Percentiles rank a stretch among this genome's conserved stretches.
Conservation (phyloP, 2,113 vertebrate species). For the Epinephelus lanceolatus region DNA sequence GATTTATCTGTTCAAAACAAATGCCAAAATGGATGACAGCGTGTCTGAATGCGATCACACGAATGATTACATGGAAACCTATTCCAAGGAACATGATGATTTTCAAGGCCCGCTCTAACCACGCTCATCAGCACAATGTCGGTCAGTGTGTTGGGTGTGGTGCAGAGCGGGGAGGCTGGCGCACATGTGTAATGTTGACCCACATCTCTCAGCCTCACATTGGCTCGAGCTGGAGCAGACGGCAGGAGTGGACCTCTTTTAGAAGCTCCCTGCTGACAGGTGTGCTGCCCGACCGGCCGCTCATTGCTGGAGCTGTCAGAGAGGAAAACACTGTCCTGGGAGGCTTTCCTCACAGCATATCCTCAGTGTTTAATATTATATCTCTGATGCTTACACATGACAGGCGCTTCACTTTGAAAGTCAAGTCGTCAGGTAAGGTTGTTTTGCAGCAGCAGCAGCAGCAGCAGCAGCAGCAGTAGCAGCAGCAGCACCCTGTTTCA, state of each 20-base stretch:
- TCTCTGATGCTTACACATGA: conserved; percentile 38
- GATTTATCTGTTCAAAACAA: conserved; percentile 44
- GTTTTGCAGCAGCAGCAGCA: conserved; percentile 3
- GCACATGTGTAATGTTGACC: conserved; percentile 18
- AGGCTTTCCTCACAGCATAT: conserved; percentile 25
- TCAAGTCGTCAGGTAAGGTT: conserved; percentile 29
- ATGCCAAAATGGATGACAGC: conserved; percentile 32
- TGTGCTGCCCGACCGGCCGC: conserved; percentile 28
- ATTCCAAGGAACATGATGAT: conserved; percentile 19
- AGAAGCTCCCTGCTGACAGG: conserved; percentile 41
- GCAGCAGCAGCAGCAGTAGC: neutral
- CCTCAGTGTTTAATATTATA: conserved; percentile 29
- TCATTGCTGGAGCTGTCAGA: conserved; percentile 44
- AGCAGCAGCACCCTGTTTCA: neutral
- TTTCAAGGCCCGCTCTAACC: conserved; percentile 27
- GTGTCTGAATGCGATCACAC: conserved; percentile 42
- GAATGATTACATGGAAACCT: conserved; percentile 36
- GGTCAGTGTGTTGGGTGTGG: conserved; percentile 24
- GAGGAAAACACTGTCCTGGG: conserved; percentile 42
- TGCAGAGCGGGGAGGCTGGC: neutral
- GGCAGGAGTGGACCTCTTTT: neutral
- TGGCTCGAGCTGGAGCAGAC: conserved; percentile 12
- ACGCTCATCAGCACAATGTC: conserved; percentile 5
- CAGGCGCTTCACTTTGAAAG: conserved; percentile 45
- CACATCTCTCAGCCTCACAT: conserved; percentile 28